Evolutionary conservation across 2,113 vertebrate species (phyloP).

Genomic region (Podarcis raffonei): DNA sequence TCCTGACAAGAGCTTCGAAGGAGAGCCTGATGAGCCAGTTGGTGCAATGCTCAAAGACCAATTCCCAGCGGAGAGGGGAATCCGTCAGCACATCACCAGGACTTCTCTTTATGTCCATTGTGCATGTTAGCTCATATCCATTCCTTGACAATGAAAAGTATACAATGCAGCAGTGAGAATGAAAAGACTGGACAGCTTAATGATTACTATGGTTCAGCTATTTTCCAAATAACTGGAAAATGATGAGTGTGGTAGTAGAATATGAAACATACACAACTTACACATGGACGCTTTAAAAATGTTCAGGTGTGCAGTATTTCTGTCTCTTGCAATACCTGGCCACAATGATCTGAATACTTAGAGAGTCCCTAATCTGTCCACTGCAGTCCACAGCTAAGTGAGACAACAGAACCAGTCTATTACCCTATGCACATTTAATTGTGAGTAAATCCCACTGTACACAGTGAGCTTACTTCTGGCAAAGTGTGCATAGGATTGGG

Average conservation of each 20-base stretch:
- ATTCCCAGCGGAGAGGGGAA: background rate
- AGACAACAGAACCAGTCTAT: background rate
- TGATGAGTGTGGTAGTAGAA: background rate
- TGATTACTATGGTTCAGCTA: background rate
- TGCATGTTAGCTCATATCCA: background rate
- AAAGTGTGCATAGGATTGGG: background rate
- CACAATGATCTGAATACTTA: too few relatives aligned
- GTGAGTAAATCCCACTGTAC: background rate
- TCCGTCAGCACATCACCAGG: accelerated
- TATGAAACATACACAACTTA: background rate
- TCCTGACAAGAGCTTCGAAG: slow-evolving; percentile 35
- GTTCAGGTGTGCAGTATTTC: background rate
- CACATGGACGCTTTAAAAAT: background rate
- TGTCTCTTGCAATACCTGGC: background rate
- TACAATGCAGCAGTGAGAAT: background rate
- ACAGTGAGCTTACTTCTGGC: background rate
- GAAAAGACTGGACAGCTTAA: background rate
- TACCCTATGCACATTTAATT: background rate
- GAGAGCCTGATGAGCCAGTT: slow-evolving; percentile 20
- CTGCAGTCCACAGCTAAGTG: background rate
- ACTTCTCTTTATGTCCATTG: background rate
- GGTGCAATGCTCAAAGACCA: background rate
- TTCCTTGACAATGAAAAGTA: background rate
- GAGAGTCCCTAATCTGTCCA: background rate
- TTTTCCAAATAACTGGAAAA: background rate